Conservation (phyloP, 1,140 invertebrate genomes). For the Dinothrombium tinctorium region DNA sequence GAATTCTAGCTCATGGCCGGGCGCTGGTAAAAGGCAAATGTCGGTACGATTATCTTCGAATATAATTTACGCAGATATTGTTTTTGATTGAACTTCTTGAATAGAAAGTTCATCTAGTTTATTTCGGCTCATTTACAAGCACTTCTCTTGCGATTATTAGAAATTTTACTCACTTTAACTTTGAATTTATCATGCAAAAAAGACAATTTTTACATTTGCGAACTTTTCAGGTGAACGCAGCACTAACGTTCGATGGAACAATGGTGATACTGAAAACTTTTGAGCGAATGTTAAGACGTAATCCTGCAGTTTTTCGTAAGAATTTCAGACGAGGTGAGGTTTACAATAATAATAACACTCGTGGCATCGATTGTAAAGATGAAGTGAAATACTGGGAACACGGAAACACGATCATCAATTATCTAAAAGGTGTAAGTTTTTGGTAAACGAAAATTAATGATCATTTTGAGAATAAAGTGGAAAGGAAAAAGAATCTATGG, state of each 20-base stretch:
- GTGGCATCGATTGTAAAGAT: slow-evolving; percentile 45
- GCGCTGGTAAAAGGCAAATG: slow-evolving; percentile 48
- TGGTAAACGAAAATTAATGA: too few species aligned
- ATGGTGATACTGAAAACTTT: slow-evolving; percentile 69
- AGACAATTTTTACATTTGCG: too few species aligned
- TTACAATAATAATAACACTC: slow-evolving; percentile 37
- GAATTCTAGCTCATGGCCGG: slow-evolving; percentile 23
- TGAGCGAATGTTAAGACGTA: slow-evolving; percentile 51
- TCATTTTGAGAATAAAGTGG: too few species aligned
- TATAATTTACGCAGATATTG: too few species aligned
- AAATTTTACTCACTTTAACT: too few species aligned
- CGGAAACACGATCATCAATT: slow-evolving; percentile 59
- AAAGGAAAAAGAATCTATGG: too few species aligned
- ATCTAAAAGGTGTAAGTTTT: slow-evolving; percentile 60
- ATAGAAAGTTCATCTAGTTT: too few species aligned
- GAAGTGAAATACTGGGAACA: slow-evolving; percentile 60
- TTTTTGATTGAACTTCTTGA: too few species aligned
- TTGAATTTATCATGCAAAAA: too few species aligned
- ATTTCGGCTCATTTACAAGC: too few species aligned
- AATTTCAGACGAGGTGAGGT: slow-evolving; percentile 29
- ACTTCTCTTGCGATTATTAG: too few species aligned
- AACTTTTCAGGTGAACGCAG: slow-evolving; percentile 33
- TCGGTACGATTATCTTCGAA: slow-evolving; percentile 32
- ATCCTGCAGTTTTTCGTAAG: slow-evolving; percentile 43
- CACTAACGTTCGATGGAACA: slow-evolving; percentile 74